Percentiles rank a stretch among this genome's conserved stretches.
Evolutionary conservation across 2,797 vertebrate genomes (phyloP).

Genomic region (Rhyacichthys aspro): DNA sequence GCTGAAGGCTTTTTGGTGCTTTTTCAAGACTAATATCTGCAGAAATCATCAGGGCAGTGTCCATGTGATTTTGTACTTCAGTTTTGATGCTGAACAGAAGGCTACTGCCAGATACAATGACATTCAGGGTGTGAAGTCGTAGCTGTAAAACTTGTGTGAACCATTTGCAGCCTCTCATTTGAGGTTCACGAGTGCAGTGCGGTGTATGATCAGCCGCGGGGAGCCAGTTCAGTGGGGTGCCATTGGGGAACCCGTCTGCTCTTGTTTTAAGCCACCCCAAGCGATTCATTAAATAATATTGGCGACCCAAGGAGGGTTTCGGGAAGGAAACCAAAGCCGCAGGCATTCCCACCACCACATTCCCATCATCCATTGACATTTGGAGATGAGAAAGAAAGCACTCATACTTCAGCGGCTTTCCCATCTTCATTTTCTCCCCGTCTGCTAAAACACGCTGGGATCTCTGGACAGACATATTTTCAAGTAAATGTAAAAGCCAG

Average conservation of each 20-base stretch:
- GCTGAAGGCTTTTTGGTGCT: constrained; percentile 10
- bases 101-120: constrained; percentile 33
- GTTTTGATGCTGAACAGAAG: constrained; percentile 16
- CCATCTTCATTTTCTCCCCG: constrained; percentile 44
- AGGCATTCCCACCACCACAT: constrained; percentile 58
- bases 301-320: constrained; percentile 60
- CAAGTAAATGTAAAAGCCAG: constrained; percentile 26
- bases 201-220: constrained; percentile 55
- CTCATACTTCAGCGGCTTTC: constrained; percentile 50
- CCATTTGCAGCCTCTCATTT: constrained; percentile 52
- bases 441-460: constrained; percentile 37
- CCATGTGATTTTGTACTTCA: constrained; percentile 25
- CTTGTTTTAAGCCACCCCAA: constrained; percentile 57
- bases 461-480: constrained; percentile 41
- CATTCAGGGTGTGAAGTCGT: constrained; percentile 37
- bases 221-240: constrained; percentile 58
- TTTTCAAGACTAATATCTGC: constrained; percentile 37
- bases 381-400: constrained; percentile 57
- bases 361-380: constrained; percentile 43
- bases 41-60: constrained; percentile 16
- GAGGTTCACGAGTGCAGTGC: constrained; percentile 38
- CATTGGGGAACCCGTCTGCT: constrained; percentile 51
- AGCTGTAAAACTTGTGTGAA: constrained; percentile 14
- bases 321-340: constrained; percentile 64
- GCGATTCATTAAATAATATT: constrained; percentile 69